Percentiles rank a stretch among this genome's conserved stretches.
These are phyloP conservation scores for Protobothrops flavoviridis DNA, from an alignment of 2,113 vertebrate genomes.

Conservation along the genomic window DNA sequence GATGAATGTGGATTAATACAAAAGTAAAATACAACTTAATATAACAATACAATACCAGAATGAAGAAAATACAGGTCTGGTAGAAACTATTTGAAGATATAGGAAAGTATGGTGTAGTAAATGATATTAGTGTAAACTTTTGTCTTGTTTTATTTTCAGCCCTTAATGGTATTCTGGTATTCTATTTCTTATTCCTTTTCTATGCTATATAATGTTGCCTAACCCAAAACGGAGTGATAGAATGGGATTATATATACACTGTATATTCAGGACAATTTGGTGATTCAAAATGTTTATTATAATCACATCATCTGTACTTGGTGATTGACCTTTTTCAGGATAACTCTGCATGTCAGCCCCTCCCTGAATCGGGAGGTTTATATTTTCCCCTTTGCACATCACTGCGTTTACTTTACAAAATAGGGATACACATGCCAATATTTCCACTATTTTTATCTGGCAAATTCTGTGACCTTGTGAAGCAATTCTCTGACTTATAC, in stretches of 20 bases:
- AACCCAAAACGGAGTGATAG: neutral
- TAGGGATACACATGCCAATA: neutral
- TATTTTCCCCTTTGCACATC: neutral
- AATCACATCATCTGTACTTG: neutral
- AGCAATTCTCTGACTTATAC: neutral
- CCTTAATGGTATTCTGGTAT: neutral
- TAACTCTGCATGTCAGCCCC: neutral
- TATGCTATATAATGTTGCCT: neutral
- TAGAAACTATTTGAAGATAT: neutral
- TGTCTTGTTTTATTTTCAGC: neutral
- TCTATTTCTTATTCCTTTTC: neutral
- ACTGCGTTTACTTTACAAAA: neutral
- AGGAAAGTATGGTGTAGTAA: neutral
- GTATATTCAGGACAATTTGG: neutral
- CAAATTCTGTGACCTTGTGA: neutral
- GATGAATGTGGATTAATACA: neutral
- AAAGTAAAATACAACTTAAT: neutral
- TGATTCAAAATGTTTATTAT: neutral
- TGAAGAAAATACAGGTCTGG: neutral
- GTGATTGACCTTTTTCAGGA: neutral
- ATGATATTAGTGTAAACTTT: neutral
- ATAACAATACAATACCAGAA: neutral
- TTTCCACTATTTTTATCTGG: neutral
- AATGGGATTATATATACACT: neutral
- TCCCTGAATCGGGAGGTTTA: neutral